A percentile compares a stretch with the other conserved stretches of the same genome.
Evolutionary conservation across 2,113 vertebrate genomes (phyloP).

Genomic region (Leucoraja erinaceus): DNA sequence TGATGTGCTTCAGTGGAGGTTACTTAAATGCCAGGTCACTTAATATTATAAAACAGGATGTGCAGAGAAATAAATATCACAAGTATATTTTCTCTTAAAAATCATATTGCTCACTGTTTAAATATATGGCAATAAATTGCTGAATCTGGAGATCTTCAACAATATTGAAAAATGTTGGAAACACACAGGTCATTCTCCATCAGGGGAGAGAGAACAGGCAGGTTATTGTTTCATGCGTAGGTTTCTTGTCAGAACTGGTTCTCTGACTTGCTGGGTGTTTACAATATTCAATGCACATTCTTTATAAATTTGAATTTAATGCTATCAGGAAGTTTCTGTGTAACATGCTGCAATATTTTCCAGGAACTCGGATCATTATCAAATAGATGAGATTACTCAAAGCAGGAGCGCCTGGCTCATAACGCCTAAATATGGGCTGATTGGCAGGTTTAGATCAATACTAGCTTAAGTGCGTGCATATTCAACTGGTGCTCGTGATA

Average conservation of each 20-base stretch:
- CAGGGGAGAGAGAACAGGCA: background rate
- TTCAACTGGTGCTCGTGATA: background rate
- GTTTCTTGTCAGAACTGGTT: background rate
- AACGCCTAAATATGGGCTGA: background rate
- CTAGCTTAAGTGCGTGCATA: background rate
- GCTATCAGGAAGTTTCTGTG: conserved; percentile 22
- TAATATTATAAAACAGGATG: background rate
- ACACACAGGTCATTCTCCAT: background rate
- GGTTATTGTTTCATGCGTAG: background rate
- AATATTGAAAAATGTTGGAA: background rate
- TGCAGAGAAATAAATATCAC: too few relatives aligned
- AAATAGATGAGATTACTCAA: background rate
- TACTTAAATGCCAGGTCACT: background rate
- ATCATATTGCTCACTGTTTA: background rate
- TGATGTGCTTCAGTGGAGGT: too few relatives aligned
- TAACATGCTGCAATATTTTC: conserved; percentile 9
- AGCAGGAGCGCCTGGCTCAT: background rate
- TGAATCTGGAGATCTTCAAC: background rate
- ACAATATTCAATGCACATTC: background rate
- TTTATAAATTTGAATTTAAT: conserved; percentile 27
- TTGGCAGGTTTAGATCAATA: background rate
- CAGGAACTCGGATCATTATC: conserved; percentile 7
- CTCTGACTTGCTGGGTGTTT: background rate
- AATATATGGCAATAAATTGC: background rate
- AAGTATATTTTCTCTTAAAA: background rate